Evolutionary conservation across 2,797 vertebrate genomes (phyloP).

Genomic region (Pelodytes ibericus): DNA sequence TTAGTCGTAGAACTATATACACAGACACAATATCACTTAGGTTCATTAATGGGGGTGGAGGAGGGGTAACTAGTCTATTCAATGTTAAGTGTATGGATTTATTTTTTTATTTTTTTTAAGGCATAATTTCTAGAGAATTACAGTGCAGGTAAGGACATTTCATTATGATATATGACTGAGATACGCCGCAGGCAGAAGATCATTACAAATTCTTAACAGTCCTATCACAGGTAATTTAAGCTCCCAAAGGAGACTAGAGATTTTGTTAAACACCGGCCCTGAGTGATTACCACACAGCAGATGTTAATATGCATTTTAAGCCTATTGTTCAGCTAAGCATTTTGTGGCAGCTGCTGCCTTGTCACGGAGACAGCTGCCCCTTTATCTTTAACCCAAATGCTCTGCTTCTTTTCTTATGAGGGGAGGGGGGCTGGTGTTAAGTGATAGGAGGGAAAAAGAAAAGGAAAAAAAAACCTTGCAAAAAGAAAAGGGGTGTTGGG

Average conservation of each 20-base stretch:
- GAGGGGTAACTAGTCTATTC: no score
- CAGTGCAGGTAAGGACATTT: not conserved
- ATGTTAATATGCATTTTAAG: conserved; percentile 43
- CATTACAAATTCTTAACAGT: not conserved
- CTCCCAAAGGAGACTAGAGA: conserved; percentile 19
- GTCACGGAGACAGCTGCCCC: conserved; percentile 38
- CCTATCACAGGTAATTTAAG: not conserved
- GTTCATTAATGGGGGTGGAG: no score
- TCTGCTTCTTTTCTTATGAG: not conserved
- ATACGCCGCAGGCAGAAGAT: not conserved
- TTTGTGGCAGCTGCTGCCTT: conserved; percentile 34
- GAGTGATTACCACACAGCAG: conserved; percentile 34
- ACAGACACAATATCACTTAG: no score
- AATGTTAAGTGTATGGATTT: no score
- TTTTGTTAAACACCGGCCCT: conserved; percentile 5
- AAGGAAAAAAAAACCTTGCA: not conserved
- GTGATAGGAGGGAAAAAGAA: not conserved
- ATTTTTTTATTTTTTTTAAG: no score
- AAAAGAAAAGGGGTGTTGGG: not conserved
- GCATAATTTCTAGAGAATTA: no score
- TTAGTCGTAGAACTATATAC: no score
- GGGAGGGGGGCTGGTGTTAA: conserved; percentile 10
- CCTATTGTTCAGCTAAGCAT: conserved; percentile 43
- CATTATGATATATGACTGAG: not conserved
- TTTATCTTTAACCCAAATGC: conserved; percentile 20